Evolutionary conservation across 2,797 vertebrate genomes (phyloP), one percentile per base, ranked within the genome.

Genomic region (Hyperoplus immaculatus): DNA sequence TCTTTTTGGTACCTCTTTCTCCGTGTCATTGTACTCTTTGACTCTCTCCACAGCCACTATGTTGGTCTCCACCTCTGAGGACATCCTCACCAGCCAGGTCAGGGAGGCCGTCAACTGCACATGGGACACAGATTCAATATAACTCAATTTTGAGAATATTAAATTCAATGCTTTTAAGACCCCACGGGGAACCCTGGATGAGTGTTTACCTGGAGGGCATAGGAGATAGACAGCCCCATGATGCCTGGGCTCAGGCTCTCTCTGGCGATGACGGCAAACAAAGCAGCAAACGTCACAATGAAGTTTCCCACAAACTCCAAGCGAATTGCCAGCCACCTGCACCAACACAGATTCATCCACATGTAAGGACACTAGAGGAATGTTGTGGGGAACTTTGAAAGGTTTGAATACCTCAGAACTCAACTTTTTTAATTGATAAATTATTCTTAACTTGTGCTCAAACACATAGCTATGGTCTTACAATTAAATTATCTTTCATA

Each of bases 61-160:
- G 94, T 98, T 99, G 64, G 97, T 97, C 87, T 99, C 98, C 90
- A 99, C 82, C 49, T 99, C 98, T 0, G 97, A 99, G 0, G 97
- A 97, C 98, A 99, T 99, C 65, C 98, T 95, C 13, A 99, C 98
- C 59, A 99, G 92, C 98, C 97, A 99, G 80, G 97, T 99, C 21
- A 94, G 77, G 47, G 90, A 93, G 14, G 93, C 60, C 1, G 92
- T 93, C 69, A 93, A 59, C 90, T 93, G 81, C 41, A 68, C 5
- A 41, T 2, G 36, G 46, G 39, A 60, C 14, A 62, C 29, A 29
- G 29, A 29, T 29, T 29, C 29, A 29, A 29, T 29, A 29, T 29
- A 29, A 29, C 29, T 29, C 29, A 29, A 29, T 29, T 29, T 29
- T 29, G 29, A 29, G 29, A 29, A 29, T 29, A 29, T 29, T 29